Evolutionary conservation across 1,140 invertebrate species (phyloP).

Genomic region (honey bee (Apis mellifera)): DNA sequence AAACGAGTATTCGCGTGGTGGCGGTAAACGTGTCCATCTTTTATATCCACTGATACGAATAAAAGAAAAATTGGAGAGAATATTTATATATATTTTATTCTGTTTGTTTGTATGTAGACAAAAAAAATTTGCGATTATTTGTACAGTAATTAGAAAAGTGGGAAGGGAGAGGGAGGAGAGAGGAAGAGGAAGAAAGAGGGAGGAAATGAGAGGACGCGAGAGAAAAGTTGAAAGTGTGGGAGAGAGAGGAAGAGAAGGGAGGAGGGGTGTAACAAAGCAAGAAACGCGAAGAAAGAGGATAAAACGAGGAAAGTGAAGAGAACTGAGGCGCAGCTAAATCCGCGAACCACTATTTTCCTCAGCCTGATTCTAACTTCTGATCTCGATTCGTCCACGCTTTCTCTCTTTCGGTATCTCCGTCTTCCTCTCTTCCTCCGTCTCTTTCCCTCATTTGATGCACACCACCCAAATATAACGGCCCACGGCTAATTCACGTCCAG

Average conservation of each 20-base stretch:
- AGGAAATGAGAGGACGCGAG: not conserved
- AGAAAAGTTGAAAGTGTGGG: not conserved
- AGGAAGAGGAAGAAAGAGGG: not conserved
- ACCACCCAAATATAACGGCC: slow-evolving; percentile 77
- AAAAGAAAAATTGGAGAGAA: not conserved
- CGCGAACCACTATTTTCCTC: slow-evolving; percentile 68
- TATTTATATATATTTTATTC: too few relatives aligned
- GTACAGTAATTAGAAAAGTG: too few relatives aligned
- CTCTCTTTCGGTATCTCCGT: slow-evolving; percentile 33
- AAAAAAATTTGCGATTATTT: too few relatives aligned
- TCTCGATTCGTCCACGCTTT: slow-evolving; percentile 58
- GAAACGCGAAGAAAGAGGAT: slow-evolving; percentile 26
- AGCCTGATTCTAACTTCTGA: slow-evolving; percentile 55
- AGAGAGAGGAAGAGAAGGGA: not conserved
- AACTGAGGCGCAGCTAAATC: slow-evolving; percentile 60
- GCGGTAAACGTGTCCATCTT: slow-evolving; percentile 72
- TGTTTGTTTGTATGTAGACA: not conserved
- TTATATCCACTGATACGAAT: not conserved
- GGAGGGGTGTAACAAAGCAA: too few relatives aligned
- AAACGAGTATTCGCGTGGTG: slow-evolving; percentile 70
- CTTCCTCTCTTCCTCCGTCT: slow-evolving; percentile 7
- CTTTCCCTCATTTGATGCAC: slow-evolving; percentile 35
- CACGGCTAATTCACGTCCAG: slow-evolving; percentile 58
- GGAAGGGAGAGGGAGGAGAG: too few relatives aligned
- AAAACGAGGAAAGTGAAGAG: slow-evolving; percentile 53